A percentile compares a stretch with the other conserved stretches of the same genome.
Conservation (phyloP, 1,140 invertebrate genomes). For the Cherax destructor region DNA sequence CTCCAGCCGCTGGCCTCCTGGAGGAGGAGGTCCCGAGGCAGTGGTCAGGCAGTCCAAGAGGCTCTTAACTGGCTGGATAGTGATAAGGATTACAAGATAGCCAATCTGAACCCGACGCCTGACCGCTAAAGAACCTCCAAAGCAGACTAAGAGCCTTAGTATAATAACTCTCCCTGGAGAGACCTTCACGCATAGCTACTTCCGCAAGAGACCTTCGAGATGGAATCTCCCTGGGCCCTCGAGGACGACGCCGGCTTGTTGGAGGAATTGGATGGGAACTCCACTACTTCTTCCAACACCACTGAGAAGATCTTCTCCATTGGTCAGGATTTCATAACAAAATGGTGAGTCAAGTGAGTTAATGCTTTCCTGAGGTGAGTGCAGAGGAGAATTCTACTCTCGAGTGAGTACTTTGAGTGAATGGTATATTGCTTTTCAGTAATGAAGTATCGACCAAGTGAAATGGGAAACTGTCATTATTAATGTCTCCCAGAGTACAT, state of each 20-base stretch:
- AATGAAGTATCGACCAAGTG: too few species aligned
- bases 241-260: neutral
- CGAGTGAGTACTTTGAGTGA: too few species aligned
- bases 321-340: conserved; percentile 61
- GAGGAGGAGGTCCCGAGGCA: neutral
- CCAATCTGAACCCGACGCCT: neutral
- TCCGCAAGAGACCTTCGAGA: conserved; percentile 18
- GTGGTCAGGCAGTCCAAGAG: too few species aligned
- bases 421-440: too few species aligned
- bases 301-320: conserved; percentile 63
- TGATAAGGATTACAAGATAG: too few species aligned
- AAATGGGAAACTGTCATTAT: too few species aligned
- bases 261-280: conserved; percentile 50
- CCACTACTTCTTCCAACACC: conserved; percentile 54
- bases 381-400: too few species aligned
- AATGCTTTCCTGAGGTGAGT: too few species aligned
- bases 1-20: neutral
- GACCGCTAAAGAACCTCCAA: neutral
- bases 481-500: too few species aligned
- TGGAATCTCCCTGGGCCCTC: conserved; percentile 19
- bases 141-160: neutral
- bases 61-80: too few species aligned
- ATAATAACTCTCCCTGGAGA: neutral
- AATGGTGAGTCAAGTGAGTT: conserved; percentile 43
- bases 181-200: too few species aligned